Conservation (phyloP, 2,888 invertebrate genomes). For the Cosmia trapezina region DNA sequence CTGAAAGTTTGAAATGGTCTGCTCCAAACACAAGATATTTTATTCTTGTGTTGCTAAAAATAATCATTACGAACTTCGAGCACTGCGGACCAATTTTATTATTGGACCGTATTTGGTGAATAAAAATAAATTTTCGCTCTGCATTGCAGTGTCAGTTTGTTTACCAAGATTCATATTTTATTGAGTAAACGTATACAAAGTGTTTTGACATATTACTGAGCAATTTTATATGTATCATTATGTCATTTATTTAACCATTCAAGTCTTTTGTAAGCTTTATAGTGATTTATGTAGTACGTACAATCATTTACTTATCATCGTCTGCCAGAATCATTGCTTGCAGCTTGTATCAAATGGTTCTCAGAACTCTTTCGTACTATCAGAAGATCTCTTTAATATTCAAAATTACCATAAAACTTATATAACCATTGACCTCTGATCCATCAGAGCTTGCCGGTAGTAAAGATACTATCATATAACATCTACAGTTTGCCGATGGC, state of each 20-base stretch:
- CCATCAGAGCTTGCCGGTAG: conserved; percentile 44
- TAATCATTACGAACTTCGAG: conserved; percentile 59
- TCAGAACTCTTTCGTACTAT: conserved; percentile 24
- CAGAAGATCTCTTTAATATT: conserved; percentile 32
- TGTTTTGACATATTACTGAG: conserved; percentile 57
- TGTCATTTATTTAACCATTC: conserved; percentile 22
- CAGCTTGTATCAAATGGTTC: conserved; percentile 13
- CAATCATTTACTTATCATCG: conserved; percentile 1
- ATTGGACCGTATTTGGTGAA: conserved; percentile 66
- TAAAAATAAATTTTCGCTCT: conserved; percentile 63
- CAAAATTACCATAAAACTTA: conserved; percentile 45
- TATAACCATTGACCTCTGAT: conserved; percentile 47
- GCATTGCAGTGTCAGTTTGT: conserved; percentile 63
- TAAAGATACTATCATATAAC: conserved; percentile 50
- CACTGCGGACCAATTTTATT: conserved; percentile 59
- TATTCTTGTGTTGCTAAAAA: conserved; percentile 63
- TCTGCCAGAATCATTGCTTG: neutral
- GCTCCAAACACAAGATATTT: conserved; percentile 53
- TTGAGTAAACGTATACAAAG: conserved; percentile 48
- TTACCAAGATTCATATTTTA: conserved; percentile 51
- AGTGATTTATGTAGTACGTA: conserved; percentile 13
- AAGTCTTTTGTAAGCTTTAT: conserved; percentile 33
- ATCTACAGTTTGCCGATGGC: conserved; percentile 59
- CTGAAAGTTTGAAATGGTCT: conserved; percentile 58
- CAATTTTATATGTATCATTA: conserved; percentile 47